A percentile compares a stretch with the other conserved stretches of the same genome.
Conservation (phyloP, 2,888 invertebrate species). For the Cerastis leucographa region DNA sequence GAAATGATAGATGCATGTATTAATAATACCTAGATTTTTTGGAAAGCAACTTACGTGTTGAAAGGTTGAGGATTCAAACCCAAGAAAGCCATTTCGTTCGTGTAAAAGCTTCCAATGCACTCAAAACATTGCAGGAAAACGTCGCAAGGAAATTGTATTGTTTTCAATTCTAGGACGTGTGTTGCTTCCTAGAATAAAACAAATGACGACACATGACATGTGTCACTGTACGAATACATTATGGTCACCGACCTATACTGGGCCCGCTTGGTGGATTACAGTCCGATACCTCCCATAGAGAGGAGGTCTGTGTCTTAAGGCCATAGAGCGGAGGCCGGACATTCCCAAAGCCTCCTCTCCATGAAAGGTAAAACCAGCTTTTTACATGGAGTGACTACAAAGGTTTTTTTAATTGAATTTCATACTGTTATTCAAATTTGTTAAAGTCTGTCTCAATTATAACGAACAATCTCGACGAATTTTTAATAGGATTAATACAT, state of each 20-base stretch:
- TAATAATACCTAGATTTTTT: too few species aligned
- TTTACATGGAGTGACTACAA: neutral
- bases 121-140: neutral
- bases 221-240: too few species aligned
- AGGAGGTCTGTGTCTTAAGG: neutral
- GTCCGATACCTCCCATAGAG: neutral
- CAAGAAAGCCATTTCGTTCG: neutral
- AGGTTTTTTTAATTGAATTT: conserved; percentile 24
- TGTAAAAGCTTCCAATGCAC: neutral
- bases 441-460: conserved; percentile 41
- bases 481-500: conserved; percentile 45
- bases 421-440: conserved; percentile 47
- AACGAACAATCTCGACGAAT: conserved; percentile 29
- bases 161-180: too few species aligned
- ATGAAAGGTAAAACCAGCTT: too few species aligned
- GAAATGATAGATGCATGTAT: too few species aligned
- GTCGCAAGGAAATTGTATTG: neutral
- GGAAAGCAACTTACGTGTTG: neutral
- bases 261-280: neutral
- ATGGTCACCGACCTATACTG: neutral
- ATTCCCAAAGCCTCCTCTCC: too few species aligned
- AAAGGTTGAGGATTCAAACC: neutral
- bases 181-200: neutral
- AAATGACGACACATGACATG: too few species aligned
- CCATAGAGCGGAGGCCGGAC: neutral